Percentiles rank a stretch among this genome's conserved stretches.
Evolutionary conservation across 2,113 vertebrate genomes (phyloP).

Genomic region (Ploceus nigricollis): DNA sequence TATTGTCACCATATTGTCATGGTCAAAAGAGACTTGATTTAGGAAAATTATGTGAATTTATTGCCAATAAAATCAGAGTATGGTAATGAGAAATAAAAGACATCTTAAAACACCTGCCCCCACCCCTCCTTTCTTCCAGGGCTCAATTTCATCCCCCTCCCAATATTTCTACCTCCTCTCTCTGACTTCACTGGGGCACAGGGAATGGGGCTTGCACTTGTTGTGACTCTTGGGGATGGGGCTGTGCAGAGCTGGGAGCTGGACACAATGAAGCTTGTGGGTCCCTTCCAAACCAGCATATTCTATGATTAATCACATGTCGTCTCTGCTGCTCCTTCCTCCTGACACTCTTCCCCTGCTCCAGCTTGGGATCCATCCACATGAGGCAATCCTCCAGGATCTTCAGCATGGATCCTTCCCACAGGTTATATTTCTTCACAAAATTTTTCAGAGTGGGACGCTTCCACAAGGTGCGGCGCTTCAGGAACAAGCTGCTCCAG

Average conservation of each 20-base stretch:
- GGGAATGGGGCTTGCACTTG: fast-evolving
- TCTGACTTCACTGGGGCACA: fast-evolving
- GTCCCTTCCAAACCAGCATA: not conserved
- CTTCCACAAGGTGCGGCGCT: not conserved
- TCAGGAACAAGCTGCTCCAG: not conserved
- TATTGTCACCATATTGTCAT: not conserved
- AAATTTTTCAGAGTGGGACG: not conserved
- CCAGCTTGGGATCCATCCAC: not conserved
- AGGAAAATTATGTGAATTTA: not conserved
- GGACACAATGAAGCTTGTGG: not conserved
- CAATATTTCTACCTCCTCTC: fast-evolving
- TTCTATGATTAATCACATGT: fast-evolving
- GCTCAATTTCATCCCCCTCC: not conserved
- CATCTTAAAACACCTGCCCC: fast-evolving
- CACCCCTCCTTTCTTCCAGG: not conserved
- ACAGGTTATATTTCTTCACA: not conserved
- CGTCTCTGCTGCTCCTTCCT: not conserved
- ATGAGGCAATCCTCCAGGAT: no score
- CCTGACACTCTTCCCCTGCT: not conserved
- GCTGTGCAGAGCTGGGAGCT: not conserved
- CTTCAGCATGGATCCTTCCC: not conserved
- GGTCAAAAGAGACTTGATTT: not conserved
- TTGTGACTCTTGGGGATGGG: not conserved
- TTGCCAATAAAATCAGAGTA: not conserved
- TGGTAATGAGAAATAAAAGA: not conserved